Conservation (phyloP, 1,140 invertebrate genomes). For the Magallana gigas region DNA sequence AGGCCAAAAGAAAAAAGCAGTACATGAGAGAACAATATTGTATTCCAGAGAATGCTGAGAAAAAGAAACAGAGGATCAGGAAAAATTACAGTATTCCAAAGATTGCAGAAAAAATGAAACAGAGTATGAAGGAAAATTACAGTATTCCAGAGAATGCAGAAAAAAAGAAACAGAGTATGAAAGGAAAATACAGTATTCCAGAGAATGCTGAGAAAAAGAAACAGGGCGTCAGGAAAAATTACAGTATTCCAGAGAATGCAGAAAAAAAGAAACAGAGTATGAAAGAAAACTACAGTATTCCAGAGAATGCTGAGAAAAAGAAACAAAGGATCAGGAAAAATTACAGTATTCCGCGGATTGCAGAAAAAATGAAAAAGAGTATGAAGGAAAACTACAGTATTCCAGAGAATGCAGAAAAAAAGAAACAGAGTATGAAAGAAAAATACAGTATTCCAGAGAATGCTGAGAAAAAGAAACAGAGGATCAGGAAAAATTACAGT, state of each 20-base stretch:
- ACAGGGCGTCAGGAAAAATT: not conserved
- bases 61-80: not conserved
- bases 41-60: constrained; percentile 9
- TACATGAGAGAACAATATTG: not conserved
- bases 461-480: too few relatives aligned
- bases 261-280: not conserved
- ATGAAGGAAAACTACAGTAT: not conserved
- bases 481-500: too few relatives aligned
- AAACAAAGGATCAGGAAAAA: too few relatives aligned
- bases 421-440: too few relatives aligned
- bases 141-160: not conserved
- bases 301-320: too few relatives aligned
- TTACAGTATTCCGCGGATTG: too few relatives aligned
- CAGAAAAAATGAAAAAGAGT: not conserved
- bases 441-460: too few relatives aligned
- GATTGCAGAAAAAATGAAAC: not conserved
- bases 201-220: not conserved
- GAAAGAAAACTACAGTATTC: not conserved
- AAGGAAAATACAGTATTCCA: not conserved
- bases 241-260: not conserved
- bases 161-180: not conserved
- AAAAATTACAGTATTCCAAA: constrained; percentile 1
- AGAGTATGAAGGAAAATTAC: not conserved
- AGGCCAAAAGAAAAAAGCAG: constrained; percentile 10
- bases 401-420: not conserved